These are phyloP conservation scores for Hippopotamus amphibius DNA, from an alignment of 2,113 vertebrate species.

Conservation along the genomic window DNA sequence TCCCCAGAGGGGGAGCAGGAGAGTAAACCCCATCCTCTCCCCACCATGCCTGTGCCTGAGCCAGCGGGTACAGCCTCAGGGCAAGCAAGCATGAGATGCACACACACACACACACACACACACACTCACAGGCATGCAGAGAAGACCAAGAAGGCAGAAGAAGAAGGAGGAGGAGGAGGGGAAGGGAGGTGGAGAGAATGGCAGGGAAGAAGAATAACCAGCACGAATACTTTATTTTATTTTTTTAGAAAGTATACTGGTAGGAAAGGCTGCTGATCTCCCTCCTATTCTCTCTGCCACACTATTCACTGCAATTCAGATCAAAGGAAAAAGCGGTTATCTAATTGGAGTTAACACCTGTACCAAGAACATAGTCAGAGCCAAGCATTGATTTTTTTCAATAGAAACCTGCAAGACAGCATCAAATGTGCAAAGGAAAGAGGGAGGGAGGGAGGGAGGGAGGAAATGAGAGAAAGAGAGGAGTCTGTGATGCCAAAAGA, in stretches of 20 bases:
- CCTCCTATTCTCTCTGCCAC: not conserved
- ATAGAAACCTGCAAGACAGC: not conserved
- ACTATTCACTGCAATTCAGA: not conserved
- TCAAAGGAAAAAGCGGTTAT: not conserved
- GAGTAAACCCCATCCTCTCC: too few species aligned
- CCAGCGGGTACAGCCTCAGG: rapidly evolving
- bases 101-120: too few species aligned
- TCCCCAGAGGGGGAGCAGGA: rapidly evolving
- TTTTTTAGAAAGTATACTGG: not conserved
- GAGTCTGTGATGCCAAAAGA: not conserved
- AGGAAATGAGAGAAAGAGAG: not conserved
- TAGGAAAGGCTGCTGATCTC: not conserved
- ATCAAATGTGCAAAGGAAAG: not conserved
- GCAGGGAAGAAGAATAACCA: not conserved
- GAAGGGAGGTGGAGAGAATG: not conserved
- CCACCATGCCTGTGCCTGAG: not conserved
- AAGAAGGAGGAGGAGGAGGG: not conserved
- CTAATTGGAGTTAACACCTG: not conserved
- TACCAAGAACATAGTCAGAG: not conserved
- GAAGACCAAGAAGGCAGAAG: not conserved
- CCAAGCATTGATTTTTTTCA: not conserved
- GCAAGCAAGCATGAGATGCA: not conserved
- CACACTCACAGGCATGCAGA: not conserved
- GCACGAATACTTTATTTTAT: not conserved
- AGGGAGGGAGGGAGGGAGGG: rapidly evolving